phyloP scores from a whole-genome alignment of 2,113 vertebrate genomes.

The Phrynosoma platyrhinos region DNA sequence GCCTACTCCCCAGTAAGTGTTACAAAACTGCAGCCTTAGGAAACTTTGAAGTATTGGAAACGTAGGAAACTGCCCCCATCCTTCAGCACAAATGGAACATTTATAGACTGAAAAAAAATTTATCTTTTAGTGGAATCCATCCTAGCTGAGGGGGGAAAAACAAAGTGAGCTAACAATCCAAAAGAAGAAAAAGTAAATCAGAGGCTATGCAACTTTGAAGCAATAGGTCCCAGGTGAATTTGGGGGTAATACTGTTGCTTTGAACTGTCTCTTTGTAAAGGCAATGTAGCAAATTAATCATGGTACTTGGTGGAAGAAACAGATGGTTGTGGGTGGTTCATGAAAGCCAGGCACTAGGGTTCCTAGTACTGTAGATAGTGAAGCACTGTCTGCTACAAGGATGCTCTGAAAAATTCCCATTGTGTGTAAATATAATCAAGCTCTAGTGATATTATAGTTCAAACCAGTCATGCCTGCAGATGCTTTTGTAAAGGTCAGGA shows the following conservation, averaged over 20 bases:
- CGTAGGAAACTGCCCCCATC: no score
- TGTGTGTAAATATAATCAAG: background rate
- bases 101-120: no score
- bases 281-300: background rate
- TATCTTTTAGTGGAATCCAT: no score
- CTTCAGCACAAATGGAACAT: no score
- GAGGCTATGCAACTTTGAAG: no score
- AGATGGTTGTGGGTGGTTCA: slow-evolving; percentile 25
- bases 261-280: background rate
- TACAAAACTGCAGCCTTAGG: background rate
- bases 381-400: slow-evolving; percentile 18
- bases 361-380: background rate
- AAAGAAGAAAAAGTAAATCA: background rate
- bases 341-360: background rate
- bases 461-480: background rate
- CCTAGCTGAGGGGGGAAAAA: no score
- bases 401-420: background rate
- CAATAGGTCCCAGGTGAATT: background rate
- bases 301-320: background rate
- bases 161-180: background rate
- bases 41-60: background rate
- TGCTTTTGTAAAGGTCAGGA: background rate
- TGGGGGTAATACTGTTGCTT: background rate
- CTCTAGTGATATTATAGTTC: background rate
- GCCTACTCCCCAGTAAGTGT: background rate